These are phyloP conservation scores for Anolis carolinensis DNA, from an alignment of 2,113 vertebrate genomes.

Conservation along the genomic window DNA sequence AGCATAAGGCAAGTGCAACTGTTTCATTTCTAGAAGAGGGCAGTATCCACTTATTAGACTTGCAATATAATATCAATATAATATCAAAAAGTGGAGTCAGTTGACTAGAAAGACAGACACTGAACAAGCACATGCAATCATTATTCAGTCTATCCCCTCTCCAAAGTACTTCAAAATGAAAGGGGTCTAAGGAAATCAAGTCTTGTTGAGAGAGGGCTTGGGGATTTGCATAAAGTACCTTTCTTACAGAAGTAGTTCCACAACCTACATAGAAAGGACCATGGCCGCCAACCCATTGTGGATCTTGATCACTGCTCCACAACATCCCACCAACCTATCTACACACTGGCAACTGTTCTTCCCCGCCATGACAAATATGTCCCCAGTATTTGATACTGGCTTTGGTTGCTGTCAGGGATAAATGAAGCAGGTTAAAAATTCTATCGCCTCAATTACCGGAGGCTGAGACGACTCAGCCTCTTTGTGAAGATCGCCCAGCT, in stretches of 20 bases:
- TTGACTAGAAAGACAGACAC: background rate
- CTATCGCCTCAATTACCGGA: conserved; percentile 10
- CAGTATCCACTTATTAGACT: background rate
- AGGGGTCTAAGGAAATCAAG: background rate
- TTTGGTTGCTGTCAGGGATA: background rate
- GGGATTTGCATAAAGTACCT: background rate
- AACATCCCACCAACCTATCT: background rate
- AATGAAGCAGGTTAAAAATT: conserved; percentile 3
- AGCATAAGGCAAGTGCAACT: background rate
- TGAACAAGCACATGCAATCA: background rate
- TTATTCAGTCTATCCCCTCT: background rate
- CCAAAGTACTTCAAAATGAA: background rate
- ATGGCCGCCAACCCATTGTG: background rate
- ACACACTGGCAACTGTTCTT: background rate
- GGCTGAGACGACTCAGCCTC: conserved; percentile 41
- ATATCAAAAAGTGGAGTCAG: background rate
- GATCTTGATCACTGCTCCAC: background rate
- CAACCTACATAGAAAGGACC: background rate
- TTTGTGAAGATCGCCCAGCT: conserved; percentile 22
- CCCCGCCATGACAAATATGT: background rate
- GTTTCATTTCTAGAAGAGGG: background rate
- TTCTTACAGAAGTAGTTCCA: background rate
- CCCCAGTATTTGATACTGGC: background rate
- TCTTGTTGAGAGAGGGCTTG: background rate
- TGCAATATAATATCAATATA: background rate